phyloP scores from a whole-genome alignment of 2,113 vertebrate genomes.

The Pomatorhinus ruficollis region DNA sequence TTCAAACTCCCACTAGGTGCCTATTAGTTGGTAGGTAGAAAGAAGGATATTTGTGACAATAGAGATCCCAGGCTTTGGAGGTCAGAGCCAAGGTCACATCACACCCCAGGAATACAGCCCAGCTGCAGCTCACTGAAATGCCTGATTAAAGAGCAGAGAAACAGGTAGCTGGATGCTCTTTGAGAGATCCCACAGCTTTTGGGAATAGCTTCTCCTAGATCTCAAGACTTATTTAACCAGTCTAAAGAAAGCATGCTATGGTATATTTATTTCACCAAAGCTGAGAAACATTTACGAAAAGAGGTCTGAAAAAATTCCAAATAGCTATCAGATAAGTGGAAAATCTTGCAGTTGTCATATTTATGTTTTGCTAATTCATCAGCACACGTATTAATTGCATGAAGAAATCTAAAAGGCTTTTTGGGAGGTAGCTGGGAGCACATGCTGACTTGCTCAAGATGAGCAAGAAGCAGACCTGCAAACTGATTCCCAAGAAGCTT shows the following conservation, averaged over 20 bases:
- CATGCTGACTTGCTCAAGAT: not conserved
- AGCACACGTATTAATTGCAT: not conserved
- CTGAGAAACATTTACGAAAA: not conserved
- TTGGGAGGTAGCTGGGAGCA: not conserved
- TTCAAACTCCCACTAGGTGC: not conserved
- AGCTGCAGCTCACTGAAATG: not conserved
- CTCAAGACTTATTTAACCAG: not conserved
- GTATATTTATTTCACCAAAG: not conserved
- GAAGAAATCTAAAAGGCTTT: not conserved
- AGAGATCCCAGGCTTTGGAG: not conserved
- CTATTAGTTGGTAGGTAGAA: not conserved
- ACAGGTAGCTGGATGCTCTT: not conserved
- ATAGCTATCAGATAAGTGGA: not conserved
- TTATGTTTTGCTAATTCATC: not conserved
- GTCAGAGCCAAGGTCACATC: slow-evolving; percentile 10
- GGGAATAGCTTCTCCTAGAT: not conserved
- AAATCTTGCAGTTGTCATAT: not conserved
- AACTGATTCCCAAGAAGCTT: not conserved
- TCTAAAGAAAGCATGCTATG: not conserved
- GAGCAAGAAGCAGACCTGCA: not conserved
- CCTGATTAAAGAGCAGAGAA: not conserved
- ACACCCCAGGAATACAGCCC: not conserved
- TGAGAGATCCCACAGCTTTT: not conserved
- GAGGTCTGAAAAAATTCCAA: not conserved
- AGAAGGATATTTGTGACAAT: not conserved